These are phyloP conservation scores for Sipha flava DNA, from an alignment of 1,140 invertebrate genomes.

Conservation along the genomic window DNA sequence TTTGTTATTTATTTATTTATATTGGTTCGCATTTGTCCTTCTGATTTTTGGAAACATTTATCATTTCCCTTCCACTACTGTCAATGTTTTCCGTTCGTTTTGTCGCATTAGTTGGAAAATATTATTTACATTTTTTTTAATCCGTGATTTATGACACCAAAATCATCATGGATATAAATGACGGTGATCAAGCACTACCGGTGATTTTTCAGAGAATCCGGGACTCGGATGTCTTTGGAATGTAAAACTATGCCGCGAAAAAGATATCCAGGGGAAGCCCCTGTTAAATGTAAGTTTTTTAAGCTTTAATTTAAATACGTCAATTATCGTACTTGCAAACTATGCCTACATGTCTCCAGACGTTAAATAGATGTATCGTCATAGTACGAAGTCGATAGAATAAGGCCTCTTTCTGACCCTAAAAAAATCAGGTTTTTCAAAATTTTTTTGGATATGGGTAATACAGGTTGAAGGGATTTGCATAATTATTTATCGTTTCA, in stretches of 20 bases:
- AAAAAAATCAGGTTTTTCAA: too few relatives aligned
- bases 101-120: not conserved
- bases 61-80: not conserved
- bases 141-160: not conserved
- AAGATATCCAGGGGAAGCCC: conserved; percentile 15
- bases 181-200: not conserved
- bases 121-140: not conserved
- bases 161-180: not conserved
- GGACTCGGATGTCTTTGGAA: conserved; percentile 23
- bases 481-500: too few relatives aligned
- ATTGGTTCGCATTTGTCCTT: not conserved
- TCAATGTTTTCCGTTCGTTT: not conserved
- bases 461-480: too few relatives aligned
- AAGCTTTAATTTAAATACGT: not conserved
- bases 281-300: conserved; percentile 24
- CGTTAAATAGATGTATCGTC: too few relatives aligned
- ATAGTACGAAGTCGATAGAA: too few relatives aligned
- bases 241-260: conserved; percentile 19
- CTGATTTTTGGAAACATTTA: not conserved
- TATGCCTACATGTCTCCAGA: too few relatives aligned
- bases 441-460: too few relatives aligned
- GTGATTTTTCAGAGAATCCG: not conserved
- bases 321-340: not conserved
- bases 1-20: not conserved
- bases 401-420: too few relatives aligned